phyloP scores from a whole-genome alignment of 2,888 invertebrate genomes.

The Caenorhabditis sulstoni region DNA sequence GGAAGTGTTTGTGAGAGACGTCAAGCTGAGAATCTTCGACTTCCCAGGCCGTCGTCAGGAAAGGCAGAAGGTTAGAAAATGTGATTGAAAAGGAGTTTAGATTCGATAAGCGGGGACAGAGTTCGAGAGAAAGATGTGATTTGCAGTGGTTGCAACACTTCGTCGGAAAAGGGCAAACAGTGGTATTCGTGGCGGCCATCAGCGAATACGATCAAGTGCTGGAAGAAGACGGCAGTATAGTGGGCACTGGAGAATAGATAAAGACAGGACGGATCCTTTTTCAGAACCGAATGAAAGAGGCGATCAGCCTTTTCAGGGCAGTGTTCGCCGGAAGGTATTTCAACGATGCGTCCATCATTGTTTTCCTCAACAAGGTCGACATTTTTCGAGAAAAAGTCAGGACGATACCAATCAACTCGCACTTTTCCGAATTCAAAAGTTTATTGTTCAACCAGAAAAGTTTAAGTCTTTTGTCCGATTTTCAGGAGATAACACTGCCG shows the following conservation, averaged over 20 bases:
- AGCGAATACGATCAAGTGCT: conserved; percentile 76
- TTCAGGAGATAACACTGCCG: conserved; percentile 68
- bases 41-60: conserved; percentile 78
- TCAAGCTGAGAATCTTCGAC: conserved; percentile 69
- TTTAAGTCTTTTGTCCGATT: conserved; percentile 3
- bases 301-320: conserved; percentile 72
- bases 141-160: conserved; percentile 77
- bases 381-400: conserved; percentile 76
- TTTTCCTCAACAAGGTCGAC: conserved; percentile 79
- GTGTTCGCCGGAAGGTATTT: conserved; percentile 72
- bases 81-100: background rate
- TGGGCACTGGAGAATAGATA: conserved; percentile 20
- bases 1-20: conserved; percentile 69
- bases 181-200: conserved; percentile 76
- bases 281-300: conserved; percentile 78
- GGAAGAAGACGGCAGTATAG: conserved; percentile 72
- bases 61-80: conserved; percentile 63
- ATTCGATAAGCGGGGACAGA: background rate
- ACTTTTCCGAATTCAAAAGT: conserved; percentile 72
- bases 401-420: conserved; percentile 60
- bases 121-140: too few species aligned
- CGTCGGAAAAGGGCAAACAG: conserved; percentile 73
- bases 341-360: conserved; percentile 72
- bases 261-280: background rate
- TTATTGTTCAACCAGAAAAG: too few species aligned